phyloP scores from a whole-genome alignment of 2,113 vertebrate species.

The Stigmatopora argus region DNA sequence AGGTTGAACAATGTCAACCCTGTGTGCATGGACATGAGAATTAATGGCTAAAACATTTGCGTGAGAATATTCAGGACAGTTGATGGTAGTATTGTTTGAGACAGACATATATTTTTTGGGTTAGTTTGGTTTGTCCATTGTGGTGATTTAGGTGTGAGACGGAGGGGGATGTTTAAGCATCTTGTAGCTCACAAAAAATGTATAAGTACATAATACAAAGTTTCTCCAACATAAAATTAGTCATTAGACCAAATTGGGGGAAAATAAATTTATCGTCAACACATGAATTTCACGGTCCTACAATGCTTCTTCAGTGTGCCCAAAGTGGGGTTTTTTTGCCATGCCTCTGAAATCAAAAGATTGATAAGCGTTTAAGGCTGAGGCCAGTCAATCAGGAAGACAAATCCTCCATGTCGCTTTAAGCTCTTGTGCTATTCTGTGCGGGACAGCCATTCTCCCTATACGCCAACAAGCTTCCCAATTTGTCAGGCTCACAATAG shows the following conservation, averaged over 20 bases:
- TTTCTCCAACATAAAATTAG: conserved; percentile 50
- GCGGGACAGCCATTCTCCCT: conserved; percentile 58
- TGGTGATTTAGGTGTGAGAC: conserved; percentile 43
- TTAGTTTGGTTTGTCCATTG: conserved; percentile 47
- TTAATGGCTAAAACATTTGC: conserved; percentile 10
- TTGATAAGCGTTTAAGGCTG: conserved; percentile 61
- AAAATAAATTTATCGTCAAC: conserved; percentile 18
- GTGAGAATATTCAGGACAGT: conserved; percentile 18
- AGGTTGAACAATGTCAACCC: conserved; percentile 19
- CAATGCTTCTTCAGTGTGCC: conserved; percentile 24
- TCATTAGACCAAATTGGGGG: conserved; percentile 46
- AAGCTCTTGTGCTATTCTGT: conserved; percentile 45
- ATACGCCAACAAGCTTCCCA: conserved; percentile 60
- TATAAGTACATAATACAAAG: conserved; percentile 42
- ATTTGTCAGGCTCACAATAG: conserved; percentile 68
- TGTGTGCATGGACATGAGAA: conserved; percentile 1
- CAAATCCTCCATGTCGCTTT: conserved; percentile 52
- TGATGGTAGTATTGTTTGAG: conserved; percentile 6
- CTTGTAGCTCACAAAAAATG: conserved; percentile 57
- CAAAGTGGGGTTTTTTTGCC: conserved; percentile 36
- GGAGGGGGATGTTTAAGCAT: conserved; percentile 49
- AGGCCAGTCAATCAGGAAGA: conserved; percentile 64
- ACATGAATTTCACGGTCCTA: conserved; percentile 19
- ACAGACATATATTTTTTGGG: conserved; percentile 17
- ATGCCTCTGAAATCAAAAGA: conserved; percentile 44